These are phyloP conservation scores for Fragum fragum DNA, from an alignment of 2,888 invertebrate genomes.

Conservation along the genomic window DNA sequence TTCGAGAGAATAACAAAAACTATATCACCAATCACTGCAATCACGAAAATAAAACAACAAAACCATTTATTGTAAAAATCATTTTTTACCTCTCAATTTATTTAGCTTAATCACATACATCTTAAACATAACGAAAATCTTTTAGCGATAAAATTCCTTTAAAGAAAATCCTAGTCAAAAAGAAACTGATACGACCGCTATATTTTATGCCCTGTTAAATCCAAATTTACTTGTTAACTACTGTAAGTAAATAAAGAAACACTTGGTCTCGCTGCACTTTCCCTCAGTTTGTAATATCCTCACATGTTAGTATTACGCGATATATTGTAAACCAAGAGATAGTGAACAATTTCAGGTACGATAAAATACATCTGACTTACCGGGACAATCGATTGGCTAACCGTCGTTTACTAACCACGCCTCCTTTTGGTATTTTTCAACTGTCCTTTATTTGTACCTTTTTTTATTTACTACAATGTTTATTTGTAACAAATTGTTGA, in stretches of 20 bases:
- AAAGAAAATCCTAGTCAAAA: not conserved
- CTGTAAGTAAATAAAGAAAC: not conserved
- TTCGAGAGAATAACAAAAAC: too few relatives aligned
- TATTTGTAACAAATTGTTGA: too few relatives aligned
- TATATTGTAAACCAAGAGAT: not conserved
- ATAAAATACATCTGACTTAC: slow-evolving; percentile 17
- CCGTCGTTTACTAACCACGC: slow-evolving; percentile 4
- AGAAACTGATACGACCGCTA: slow-evolving; percentile 1
- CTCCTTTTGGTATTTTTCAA: slow-evolving; percentile 9
- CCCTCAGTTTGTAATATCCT: not conserved
- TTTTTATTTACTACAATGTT: not conserved
- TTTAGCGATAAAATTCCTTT: not conserved
- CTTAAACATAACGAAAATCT: not conserved
- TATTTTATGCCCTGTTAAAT: slow-evolving; percentile 18
- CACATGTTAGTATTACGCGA: slow-evolving; percentile 6
- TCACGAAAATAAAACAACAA: not conserved
- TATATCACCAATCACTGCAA: too few relatives aligned
- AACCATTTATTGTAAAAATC: not conserved
- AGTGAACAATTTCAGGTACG: not conserved
- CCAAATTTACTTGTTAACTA: slow-evolving; percentile 9
- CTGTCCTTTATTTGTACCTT: not conserved
- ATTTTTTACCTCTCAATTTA: not conserved
- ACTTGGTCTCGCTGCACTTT: slow-evolving; percentile 16
- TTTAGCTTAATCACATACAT: not conserved
- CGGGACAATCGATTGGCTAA: slow-evolving; percentile 3